phyloP scores from a whole-genome alignment of 2,888 invertebrate species.

The Dione juno region DNA sequence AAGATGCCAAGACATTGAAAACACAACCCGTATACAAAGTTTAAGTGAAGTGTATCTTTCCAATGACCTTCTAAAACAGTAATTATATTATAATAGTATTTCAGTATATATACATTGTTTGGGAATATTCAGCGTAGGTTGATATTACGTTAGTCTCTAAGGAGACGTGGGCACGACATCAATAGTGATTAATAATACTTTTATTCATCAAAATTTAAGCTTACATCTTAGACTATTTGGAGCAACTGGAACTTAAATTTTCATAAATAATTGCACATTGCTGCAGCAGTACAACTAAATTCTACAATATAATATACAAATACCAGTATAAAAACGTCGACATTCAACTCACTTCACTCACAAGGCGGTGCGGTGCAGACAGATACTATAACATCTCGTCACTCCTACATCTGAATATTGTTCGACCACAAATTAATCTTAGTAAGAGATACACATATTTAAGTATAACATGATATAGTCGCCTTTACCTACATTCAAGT shows the following conservation, averaged over 20 bases:
- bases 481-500: neutral
- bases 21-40: conserved; percentile 58
- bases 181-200: conserved; percentile 26
- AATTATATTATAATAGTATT: conserved; percentile 34
- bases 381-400: neutral
- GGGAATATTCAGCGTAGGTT: conserved; percentile 38
- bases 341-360: conserved; percentile 17
- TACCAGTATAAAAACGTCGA: conserved; percentile 21
- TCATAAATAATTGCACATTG: conserved; percentile 21
- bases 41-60: conserved; percentile 33
- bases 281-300: conserved; percentile 30
- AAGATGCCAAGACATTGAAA: conserved; percentile 48
- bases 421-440: neutral
- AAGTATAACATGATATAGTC: neutral
- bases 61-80: conserved; percentile 32
- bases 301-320: conserved; percentile 36
- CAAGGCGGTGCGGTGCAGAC: conserved; percentile 41
- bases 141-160: conserved; percentile 32
- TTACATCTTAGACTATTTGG: conserved; percentile 6
- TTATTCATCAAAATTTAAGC: conserved; percentile 26
- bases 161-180: conserved; percentile 33
- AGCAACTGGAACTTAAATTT: conserved; percentile 23
- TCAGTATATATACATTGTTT: conserved; percentile 33
- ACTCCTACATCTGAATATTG: neutral
- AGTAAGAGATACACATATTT: neutral